Conservation (phyloP, 2,888 invertebrate species). For the Phasia obesa region DNA sequence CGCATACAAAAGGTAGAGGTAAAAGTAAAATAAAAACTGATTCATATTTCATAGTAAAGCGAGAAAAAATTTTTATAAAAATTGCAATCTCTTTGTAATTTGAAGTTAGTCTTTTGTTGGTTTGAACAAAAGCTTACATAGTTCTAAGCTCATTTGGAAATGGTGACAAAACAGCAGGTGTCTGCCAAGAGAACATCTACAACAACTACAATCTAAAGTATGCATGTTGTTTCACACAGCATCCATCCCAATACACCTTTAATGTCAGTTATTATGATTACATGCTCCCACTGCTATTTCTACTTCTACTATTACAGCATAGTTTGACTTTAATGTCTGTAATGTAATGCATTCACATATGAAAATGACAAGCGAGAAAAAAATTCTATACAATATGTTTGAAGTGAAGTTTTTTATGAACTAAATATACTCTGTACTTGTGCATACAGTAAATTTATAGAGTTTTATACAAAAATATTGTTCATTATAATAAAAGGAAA, state of each 20-base stretch:
- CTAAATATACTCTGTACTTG: too few species aligned
- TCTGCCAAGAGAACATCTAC: slow-evolving; percentile 44
- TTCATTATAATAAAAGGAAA: slow-evolving; percentile 48
- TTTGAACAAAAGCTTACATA: slow-evolving; percentile 20
- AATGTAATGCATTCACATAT: slow-evolving; percentile 14
- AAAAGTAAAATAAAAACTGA: not conserved
- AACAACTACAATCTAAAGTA: too few species aligned
- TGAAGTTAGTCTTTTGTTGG: slow-evolving; percentile 25
- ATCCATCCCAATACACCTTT: not conserved
- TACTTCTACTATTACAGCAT: not conserved
- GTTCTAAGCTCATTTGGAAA: slow-evolving; percentile 43
- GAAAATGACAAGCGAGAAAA: slow-evolving; percentile 6
- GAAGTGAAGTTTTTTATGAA: slow-evolving; percentile 48
- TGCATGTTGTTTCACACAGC: not conserved
- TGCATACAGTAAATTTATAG: slow-evolving; percentile 42
- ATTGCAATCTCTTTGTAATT: slow-evolving; percentile 23
- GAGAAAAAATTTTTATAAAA: slow-evolving; percentile 14
- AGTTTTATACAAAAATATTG: slow-evolving; percentile 35
- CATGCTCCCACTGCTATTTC: not conserved
- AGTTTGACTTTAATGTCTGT: slow-evolving; percentile 28
- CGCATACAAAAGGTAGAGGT: slow-evolving; percentile 4
- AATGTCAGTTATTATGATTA: slow-evolving; percentile 41
- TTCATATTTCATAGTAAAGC: slow-evolving; percentile 33
- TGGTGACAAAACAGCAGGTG: slow-evolving; percentile 62
- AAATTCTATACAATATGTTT: slow-evolving; percentile 36